Base-by-base conservation (phyloP, 1,140 invertebrate species). In the Drosophila repleta region DNA sequence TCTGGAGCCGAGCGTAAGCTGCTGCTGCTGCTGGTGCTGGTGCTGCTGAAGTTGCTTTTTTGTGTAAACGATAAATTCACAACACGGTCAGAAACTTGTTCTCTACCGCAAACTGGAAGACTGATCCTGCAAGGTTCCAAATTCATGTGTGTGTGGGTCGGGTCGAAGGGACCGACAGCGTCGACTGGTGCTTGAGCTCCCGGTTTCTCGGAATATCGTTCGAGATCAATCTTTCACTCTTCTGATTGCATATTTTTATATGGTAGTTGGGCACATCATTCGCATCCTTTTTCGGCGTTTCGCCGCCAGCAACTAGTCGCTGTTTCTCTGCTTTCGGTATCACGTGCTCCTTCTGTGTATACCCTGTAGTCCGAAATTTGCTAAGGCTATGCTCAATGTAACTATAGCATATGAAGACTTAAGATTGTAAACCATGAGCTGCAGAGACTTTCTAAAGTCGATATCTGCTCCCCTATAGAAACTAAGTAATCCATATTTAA, bases 161-260 rank as follows among this genome's bases (percentile, higher is more conserved):
- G 35, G 46, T 57, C 51, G 43, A 46, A 35, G 39, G 41, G 49
- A 46, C 43, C 61, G 63, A 69, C 74, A 61, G 72, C 61, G 57
- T 55, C 67, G 52, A 74, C 61, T 57, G 76, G 26, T 62, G 41
- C 49, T 69, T 51, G 20, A 53, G 57, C 49, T 81, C 65, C 56
- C 53, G 51, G 63, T 79, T 87, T 87, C 83, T 76, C 60, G 75
- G 83, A 87, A 87, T 76, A 88, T 88, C 83, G 73, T 63, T 73
- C 68, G 76, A 87, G 79, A 87, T 87, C 83, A 88, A 88, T 88
- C 82, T 87, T 76, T 88, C 56, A 75, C 60, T 78, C 72, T 60
- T 79, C 74, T 83, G 83, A 88, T 87, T 88, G 83, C 79, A 88
- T 83, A 87, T 87, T 87, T 87, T 88, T 88, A 88, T 88, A 83